Evolutionary conservation across 2,797 vertebrate species (phyloP), one percentile per base, ranked within the genome.

Genomic region (Gobio occitaniae): DNA sequence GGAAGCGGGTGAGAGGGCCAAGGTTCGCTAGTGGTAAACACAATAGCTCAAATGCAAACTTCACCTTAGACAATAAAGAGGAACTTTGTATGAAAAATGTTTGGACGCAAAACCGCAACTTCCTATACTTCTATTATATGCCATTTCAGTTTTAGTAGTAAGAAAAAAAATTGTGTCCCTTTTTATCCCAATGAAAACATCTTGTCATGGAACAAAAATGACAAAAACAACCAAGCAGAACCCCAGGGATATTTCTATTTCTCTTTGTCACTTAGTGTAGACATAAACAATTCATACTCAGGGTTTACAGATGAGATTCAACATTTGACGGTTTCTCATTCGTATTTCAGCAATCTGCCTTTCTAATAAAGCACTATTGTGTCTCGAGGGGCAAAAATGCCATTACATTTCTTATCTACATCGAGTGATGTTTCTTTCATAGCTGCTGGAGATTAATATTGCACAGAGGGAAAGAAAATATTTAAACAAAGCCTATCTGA

Each of bases 121-220:
- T 88, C 50, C 72, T 66, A 76, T 59, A 44, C 72, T 86, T 76
- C n/a, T 77, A 25, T 78, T 82, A 21, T 66, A 21, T 1, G 4
- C 38, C 70, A 80, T 65, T 82, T 65, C 66, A 75, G 25, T 52
- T 81, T 77, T 68, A 69, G 59, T 36, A 44, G 78, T 86, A 80
- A 88, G 85, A 89, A 90, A 90, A 61, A 56, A 0, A 0, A 44
- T 16, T 56, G 1, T 61, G 76, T 50, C n/a, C 16, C 76, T 68
- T 47, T 71, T 79, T 77, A 82, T 80, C 4, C 15, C 9, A 41
- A 16, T 8, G 21, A 41, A 71, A 84, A 86, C 83, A 84, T 74
- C 29, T 87, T 88, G 75, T 85, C 80, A 84, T 50, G 88, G 87
- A 87, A 87, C 87, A 90, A 90, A 84, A 91, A 89, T 79, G 85